phyloP scores from a whole-genome alignment of 2,888 invertebrate genomes.

The Seira sanloemensis region DNA sequence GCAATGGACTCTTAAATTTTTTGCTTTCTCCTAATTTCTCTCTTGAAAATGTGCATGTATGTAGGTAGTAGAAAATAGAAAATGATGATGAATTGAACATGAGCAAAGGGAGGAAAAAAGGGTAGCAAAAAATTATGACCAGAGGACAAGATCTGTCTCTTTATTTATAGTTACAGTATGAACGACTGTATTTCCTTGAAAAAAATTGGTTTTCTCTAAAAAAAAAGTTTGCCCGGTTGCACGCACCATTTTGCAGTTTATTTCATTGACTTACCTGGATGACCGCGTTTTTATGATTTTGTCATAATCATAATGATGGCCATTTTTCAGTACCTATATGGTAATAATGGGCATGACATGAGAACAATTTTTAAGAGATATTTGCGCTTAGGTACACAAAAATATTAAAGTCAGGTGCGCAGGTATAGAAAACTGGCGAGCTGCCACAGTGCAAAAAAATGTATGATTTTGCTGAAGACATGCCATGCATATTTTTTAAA shows the following conservation, averaged over 20 bases:
- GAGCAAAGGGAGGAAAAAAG: constrained; percentile 3
- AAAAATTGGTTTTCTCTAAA: background rate
- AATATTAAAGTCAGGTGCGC: background rate
- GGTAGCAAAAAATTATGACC: constrained; percentile 31
- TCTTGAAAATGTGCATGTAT: constrained; percentile 20
- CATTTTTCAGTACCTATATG: background rate
- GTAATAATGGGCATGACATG: background rate
- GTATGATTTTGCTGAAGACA: constrained; percentile 43
- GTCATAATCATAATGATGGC: background rate
- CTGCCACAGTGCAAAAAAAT: constrained; percentile 44
- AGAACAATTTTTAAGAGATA: background rate
- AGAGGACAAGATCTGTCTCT: constrained; percentile 40
- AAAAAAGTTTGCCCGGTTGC: constrained; percentile 19
- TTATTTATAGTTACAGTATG: too few relatives aligned
- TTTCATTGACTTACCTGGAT: background rate
- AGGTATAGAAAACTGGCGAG: constrained; percentile 37
- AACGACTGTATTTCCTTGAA: background rate
- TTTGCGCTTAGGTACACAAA: background rate
- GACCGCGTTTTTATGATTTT: background rate
- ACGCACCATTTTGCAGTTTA: constrained; percentile 1
- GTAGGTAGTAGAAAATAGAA: constrained; percentile 19
- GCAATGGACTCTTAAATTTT: constrained; percentile 29
- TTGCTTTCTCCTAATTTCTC: constrained; percentile 38
- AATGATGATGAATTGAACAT: background rate
- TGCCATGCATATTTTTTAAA: constrained; percentile 38